Conservation (phyloP, 2,888 invertebrate genomes). For the Eumerus sabulonum region DNA sequence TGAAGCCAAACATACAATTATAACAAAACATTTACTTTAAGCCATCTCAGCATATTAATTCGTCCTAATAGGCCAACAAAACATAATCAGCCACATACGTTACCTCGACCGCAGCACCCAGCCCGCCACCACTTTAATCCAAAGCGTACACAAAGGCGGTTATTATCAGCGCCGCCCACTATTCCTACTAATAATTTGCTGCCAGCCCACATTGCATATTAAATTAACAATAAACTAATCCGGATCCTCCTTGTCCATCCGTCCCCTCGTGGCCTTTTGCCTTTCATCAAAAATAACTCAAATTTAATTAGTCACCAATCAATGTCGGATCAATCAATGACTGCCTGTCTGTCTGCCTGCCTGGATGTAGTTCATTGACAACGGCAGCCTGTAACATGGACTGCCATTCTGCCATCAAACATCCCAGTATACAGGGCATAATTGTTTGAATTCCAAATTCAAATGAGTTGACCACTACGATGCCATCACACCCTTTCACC, state of each 20-base stretch:
- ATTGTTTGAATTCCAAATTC: conserved; percentile 35
- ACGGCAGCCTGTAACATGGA: not conserved
- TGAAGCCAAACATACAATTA: not conserved
- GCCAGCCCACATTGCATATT: conserved; percentile 37
- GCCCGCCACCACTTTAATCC: no score
- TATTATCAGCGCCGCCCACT: not conserved
- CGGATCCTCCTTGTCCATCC: not conserved
- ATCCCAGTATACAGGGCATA: no score
- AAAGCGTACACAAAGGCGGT: not conserved
- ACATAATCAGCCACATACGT: conserved; percentile 17
- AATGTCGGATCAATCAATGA: conserved; percentile 63
- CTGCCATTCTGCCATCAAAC: no score
- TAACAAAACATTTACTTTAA: conserved; percentile 20
- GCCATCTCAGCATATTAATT: conserved; percentile 11
- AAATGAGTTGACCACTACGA: conserved; percentile 54
- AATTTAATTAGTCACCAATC: conserved; percentile 67
- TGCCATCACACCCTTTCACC: conserved; percentile 10
- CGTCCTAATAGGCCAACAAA: conserved; percentile 27
- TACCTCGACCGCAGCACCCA: conserved; percentile 31
- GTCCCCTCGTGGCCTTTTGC: conserved; percentile 6
- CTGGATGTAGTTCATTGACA: conserved; percentile 3
- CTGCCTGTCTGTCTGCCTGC: conserved; percentile 21
- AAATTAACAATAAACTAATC: conserved; percentile 39
- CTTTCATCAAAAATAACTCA: conserved; percentile 66
- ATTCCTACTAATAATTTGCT: conserved; percentile 19